These are phyloP conservation scores for Eutolmus rufibarbis DNA, from an alignment of 2,888 invertebrate species.

Conservation along the genomic window DNA sequence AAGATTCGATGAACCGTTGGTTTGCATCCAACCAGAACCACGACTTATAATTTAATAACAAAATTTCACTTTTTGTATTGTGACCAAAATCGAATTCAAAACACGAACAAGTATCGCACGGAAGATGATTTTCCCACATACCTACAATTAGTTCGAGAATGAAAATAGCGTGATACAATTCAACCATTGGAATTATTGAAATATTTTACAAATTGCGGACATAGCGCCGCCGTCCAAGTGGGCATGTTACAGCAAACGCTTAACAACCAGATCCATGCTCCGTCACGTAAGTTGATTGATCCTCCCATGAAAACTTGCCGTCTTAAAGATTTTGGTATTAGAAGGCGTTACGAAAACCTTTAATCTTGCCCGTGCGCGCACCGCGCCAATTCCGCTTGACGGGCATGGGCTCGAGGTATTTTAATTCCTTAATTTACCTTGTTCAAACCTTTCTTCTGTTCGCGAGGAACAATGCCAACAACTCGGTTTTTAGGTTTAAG, in stretches of 20 bases:
- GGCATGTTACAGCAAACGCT: not conserved
- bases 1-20: no score
- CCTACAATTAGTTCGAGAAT: not conserved
- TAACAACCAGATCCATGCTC: not conserved
- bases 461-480: not conserved
- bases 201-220: not conserved
- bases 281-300: not conserved
- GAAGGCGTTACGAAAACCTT: not conserved
- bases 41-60: not conserved
- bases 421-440: not conserved
- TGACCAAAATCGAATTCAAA: not conserved
- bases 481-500: not conserved
- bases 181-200: not conserved
- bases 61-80: not conserved
- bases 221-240: not conserved
- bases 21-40: no score
- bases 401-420: not conserved
- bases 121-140: not conserved
- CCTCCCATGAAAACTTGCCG: not conserved
- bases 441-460: not conserved
- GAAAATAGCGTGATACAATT: not conserved
- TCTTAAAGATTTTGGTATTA: not conserved
- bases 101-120: not conserved
- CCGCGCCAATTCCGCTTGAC: not conserved
- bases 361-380: not conserved